Evolutionary conservation across 2,113 vertebrate species (phyloP), one percentile per base, ranked within the genome.

Genomic region (Jacana jacana): DNA sequence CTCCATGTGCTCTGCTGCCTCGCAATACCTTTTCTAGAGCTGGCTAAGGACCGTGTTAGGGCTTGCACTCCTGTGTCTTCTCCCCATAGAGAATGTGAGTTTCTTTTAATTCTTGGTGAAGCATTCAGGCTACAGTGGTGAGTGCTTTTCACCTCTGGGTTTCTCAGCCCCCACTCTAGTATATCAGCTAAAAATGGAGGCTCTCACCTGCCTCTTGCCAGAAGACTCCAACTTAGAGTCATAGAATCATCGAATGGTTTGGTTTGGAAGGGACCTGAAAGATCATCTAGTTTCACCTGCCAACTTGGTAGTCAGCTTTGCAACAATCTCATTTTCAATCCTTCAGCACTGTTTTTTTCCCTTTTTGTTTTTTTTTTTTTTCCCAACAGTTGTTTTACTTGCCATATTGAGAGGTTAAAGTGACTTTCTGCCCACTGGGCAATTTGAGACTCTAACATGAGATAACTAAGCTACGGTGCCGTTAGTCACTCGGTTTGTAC

Each of bases 361-460:
- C 42, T 42, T 42, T 42, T 42, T 42, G 6, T 42, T 42, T 42
- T 79, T 54, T 51, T 25, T 42, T 79, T 54, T 51, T 25, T 20
- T 69, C 40, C 39, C 27, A 55, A 20, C 13, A 22, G 46, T 70
- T 64, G 75, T 93, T 96, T 81, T 92, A 52, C 20, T 11, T 88
- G 61, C 93, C 57, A 44, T 52, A n/a, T 81, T 94, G 83, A 76
- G 72, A 87, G 44, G 49, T 76, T 90, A 52, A 93, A 92, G 91
- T 84, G 77, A 75, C 86, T 93, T 96, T 93, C 68, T 44, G 2
- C 88, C 68, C 80, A 94, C 92, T 64, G 86, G 66, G 76, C 77
- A 93, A 92, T 95, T 96, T 93, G 70, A 86, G 60, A 71, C 31
- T 92, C 64, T 60, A 57, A 72, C 57, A 37, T 79, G 57, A 93